phyloP scores from a whole-genome alignment of 1,140 invertebrate species.

The Aradophagus sp. region DNA sequence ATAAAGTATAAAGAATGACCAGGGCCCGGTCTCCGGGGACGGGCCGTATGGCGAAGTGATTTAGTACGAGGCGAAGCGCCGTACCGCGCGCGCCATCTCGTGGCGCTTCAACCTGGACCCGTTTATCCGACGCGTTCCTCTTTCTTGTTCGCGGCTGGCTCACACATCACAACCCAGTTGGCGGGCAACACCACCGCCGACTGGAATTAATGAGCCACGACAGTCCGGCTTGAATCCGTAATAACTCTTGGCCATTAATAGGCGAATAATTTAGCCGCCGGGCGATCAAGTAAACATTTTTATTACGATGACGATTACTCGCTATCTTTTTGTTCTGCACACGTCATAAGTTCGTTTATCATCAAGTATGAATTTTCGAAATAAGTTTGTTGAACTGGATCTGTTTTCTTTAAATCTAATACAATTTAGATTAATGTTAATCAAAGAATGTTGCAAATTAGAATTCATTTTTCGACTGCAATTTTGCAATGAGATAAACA shows the following conservation, averaged over 20 bases:
- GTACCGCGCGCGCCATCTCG: conserved; percentile 44
- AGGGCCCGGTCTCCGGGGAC: conserved; percentile 11
- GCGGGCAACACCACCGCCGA: conserved; percentile 13
- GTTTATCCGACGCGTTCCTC: too few species aligned
- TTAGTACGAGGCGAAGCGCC: conserved; percentile 58
- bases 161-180: conserved; percentile 27
- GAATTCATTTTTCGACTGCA: too few species aligned
- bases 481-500: too few species aligned
- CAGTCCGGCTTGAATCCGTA: conserved; percentile 36
- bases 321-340: too few species aligned
- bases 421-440: too few species aligned
- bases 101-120: conserved; percentile 25
- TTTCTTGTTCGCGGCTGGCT: too few species aligned
- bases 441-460: too few species aligned
- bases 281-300: conserved; percentile 24
- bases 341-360: too few species aligned
- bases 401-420: too few species aligned
- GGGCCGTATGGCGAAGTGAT: conserved; percentile 56
- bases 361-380: too few species aligned
- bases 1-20: conserved; percentile 68
- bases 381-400: too few species aligned
- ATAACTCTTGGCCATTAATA: conserved; percentile 29
- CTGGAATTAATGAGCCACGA: conserved; percentile 34
- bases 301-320: too few species aligned
- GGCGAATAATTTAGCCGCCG: conserved; percentile 29